phyloP scores from a whole-genome alignment of 2,113 vertebrate genomes.

The Collichthys lucidus region DNA sequence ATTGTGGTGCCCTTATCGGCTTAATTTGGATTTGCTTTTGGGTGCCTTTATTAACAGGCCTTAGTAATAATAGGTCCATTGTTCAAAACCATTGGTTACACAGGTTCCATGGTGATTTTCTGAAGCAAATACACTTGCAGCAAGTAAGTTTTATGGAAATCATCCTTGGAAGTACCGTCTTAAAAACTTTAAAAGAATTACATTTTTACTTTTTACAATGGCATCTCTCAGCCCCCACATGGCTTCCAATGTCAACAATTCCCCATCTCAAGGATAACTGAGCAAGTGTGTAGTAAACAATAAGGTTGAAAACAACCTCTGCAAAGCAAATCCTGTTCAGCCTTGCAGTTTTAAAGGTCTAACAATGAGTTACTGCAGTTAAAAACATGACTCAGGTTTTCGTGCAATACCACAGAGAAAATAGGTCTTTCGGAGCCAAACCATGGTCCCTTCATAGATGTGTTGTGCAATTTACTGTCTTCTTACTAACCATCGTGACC shows the following conservation, averaged over 20 bases:
- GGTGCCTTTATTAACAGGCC: neutral
- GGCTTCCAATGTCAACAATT: neutral
- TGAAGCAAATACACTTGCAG: neutral
- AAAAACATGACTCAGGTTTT: conserved; percentile 46
- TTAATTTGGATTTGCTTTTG: conserved; percentile 10
- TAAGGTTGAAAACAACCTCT: neutral
- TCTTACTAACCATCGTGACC: conserved; percentile 49
- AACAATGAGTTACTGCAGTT: conserved; percentile 49
- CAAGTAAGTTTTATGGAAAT: neutral
- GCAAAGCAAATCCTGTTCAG: conserved; percentile 10
- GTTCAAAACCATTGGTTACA: neutral
- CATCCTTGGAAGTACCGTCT: too few relatives aligned
- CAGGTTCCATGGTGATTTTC: neutral
- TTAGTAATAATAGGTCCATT: neutral
- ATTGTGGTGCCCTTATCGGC: neutral
- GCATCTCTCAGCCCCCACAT: neutral
- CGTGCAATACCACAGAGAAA: conserved; percentile 29
- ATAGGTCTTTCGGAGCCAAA: conserved; percentile 18
- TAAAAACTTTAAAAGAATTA: neutral
- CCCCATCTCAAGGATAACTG: neutral
- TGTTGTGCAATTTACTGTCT: conserved; percentile 65
- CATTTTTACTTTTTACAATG: neutral
- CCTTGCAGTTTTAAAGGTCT: conserved; percentile 40
- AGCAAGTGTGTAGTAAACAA: conserved; percentile 15
- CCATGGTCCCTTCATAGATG: conserved; percentile 44